Evolutionary conservation across 2,888 invertebrate genomes (phyloP).

Genomic region (Barypeithes pellucidus): DNA sequence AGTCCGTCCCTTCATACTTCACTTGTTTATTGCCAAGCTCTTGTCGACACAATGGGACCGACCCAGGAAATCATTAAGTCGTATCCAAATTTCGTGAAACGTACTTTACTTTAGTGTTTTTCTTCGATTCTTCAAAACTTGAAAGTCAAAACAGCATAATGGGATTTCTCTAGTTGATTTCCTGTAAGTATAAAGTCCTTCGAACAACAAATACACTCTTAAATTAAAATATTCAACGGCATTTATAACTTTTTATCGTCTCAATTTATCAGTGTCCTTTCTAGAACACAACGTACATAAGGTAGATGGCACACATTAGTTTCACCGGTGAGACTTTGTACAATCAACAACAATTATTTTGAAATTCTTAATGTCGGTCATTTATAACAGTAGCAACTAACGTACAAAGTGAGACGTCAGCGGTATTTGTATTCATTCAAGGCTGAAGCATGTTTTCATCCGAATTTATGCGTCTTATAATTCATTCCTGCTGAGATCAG

Average conservation of each 20-base stretch:
- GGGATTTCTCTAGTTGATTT: neutral
- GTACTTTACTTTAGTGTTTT: no score
- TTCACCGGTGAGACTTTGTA: constrained; percentile 21
- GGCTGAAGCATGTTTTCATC: constrained; percentile 36
- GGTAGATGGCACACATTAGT: constrained; percentile 35
- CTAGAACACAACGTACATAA: neutral
- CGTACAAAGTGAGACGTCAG: constrained; percentile 45
- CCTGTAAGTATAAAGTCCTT: neutral
- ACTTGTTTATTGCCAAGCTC: no score
- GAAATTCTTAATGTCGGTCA: constrained; percentile 43
- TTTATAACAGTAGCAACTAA: constrained; percentile 31
- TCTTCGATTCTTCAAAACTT: no score
- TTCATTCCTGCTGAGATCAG: constrained; percentile 25
- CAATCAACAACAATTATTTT: constrained; percentile 46
- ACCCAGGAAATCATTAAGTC: no score
- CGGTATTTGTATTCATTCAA: constrained; percentile 45
- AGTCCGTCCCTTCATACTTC: no score
- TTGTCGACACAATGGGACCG: no score
- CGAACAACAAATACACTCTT: neutral
- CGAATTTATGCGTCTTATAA: constrained; percentile 39
- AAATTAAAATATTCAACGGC: neutral
- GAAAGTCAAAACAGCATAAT: neutral
- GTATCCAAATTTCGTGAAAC: no score
- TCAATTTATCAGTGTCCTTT: constrained; percentile 24
- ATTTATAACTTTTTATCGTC: constrained; percentile 16